A percentile compares a stretch with the other conserved stretches of the same genome.
Conservation (phyloP, 2,113 vertebrate species). For the Zootoca vivipara region DNA sequence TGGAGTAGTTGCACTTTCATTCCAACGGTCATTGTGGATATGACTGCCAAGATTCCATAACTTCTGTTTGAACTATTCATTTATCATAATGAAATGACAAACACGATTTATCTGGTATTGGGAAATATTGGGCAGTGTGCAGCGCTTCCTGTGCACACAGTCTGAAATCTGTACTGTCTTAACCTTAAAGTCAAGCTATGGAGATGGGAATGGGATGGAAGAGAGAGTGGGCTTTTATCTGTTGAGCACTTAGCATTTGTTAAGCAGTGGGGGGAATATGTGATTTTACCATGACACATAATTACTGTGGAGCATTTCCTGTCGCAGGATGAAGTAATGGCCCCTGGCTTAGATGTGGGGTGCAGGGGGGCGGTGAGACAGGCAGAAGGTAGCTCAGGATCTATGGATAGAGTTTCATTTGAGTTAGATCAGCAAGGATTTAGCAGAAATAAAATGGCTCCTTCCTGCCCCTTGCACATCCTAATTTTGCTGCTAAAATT, state of each 20-base stretch:
- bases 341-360: not conserved
- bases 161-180: not conserved
- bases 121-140: not conserved
- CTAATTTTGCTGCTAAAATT: not conserved
- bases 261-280: not conserved
- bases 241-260: not conserved
- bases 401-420: not conserved
- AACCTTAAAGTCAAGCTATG: not conserved
- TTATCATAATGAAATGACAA: not conserved
- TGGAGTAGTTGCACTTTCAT: not conserved
- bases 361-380: no score
- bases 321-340: not conserved
- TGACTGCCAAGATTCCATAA: slow-evolving; percentile 5
- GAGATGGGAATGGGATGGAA: not conserved
- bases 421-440: not conserved
- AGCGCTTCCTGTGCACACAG: not conserved
- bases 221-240: not conserved
- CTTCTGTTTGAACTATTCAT: not conserved
- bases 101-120: not conserved
- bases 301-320: not conserved
- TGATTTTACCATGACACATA: not conserved
- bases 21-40: not conserved
- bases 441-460: not conserved
- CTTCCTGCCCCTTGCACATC: no score
- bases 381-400: not conserved